Conservation (phyloP, 2,888 invertebrate genomes). For the Parochlus steinenii region DNA sequence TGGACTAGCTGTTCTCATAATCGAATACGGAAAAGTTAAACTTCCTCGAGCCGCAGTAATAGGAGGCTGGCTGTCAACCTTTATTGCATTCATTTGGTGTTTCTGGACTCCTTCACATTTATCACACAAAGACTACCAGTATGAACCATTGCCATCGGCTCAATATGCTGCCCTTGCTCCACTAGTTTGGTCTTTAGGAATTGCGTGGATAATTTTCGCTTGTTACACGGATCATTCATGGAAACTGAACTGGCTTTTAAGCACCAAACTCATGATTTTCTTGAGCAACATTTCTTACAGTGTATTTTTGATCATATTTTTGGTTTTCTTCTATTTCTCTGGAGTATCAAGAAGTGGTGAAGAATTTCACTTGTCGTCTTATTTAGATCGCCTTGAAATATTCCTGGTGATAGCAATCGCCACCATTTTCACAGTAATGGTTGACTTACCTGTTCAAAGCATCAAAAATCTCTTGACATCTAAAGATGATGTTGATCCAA, state of each 20-base stretch:
- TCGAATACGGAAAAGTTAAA: slow-evolving; percentile 29
- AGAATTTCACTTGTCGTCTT: slow-evolving; percentile 38
- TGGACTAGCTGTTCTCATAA: slow-evolving; percentile 39
- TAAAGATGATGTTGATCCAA: slow-evolving; percentile 17
- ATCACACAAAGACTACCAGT: slow-evolving; percentile 40
- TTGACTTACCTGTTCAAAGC: slow-evolving; percentile 49
- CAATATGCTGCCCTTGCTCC: slow-evolving; percentile 48
- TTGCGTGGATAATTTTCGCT: slow-evolving; percentile 48
- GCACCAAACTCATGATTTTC: slow-evolving; percentile 38
- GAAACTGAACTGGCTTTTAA: slow-evolving; percentile 34
- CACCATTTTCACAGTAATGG: slow-evolving; percentile 38
- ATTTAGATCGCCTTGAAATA: slow-evolving; percentile 42
- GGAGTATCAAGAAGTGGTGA: slow-evolving; percentile 41
- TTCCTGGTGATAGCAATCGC: slow-evolving; percentile 35
- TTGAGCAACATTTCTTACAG: slow-evolving; percentile 50
- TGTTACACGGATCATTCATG: slow-evolving; percentile 38
- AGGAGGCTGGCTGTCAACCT: slow-evolving; percentile 22
- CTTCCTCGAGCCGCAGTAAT: slow-evolving; percentile 21
- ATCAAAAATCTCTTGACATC: slow-evolving; percentile 29
- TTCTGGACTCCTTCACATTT: slow-evolving; percentile 42
- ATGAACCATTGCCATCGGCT: slow-evolving; percentile 41
- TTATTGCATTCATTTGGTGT: slow-evolving; percentile 29
- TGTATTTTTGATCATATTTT: slow-evolving; percentile 46
- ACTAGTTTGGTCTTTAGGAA: slow-evolving; percentile 38
- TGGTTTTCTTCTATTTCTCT: slow-evolving; percentile 46